Percentiles rank a stretch among this genome's conserved stretches.
phyloP scores from a whole-genome alignment of 2,888 invertebrate species.

The Phasia obesa region DNA sequence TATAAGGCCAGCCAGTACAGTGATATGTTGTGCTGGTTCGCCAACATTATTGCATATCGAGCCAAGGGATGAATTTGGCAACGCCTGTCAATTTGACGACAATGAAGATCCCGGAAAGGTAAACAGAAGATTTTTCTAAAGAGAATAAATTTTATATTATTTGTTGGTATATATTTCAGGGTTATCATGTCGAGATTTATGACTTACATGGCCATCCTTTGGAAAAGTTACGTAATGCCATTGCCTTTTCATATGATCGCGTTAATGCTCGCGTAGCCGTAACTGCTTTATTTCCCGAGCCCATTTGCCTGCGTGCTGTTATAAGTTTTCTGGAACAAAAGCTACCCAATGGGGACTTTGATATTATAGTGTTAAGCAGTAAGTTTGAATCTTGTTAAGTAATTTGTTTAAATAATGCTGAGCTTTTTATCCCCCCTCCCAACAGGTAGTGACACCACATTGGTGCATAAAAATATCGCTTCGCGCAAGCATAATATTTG shows the following conservation, averaged over 20 bases:
- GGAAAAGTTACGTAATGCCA: constrained; percentile 84
- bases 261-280: constrained; percentile 90
- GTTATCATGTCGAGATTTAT: constrained; percentile 85
- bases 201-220: constrained; percentile 85
- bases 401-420: neutral
- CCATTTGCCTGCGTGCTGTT: constrained; percentile 91
- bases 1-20: constrained; percentile 91
- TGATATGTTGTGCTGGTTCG: constrained; percentile 90
- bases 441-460: constrained; percentile 89
- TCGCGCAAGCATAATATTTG: constrained; percentile 93
- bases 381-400: constrained; percentile 79
- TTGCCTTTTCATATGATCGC: constrained; percentile 89
- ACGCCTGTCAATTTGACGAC: constrained; percentile 87
- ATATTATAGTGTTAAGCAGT: constrained; percentile 95
- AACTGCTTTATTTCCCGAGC: constrained; percentile 89
- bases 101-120: constrained; percentile 86
- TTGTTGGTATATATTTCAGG: constrained; percentile 82
- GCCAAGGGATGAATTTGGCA: constrained; percentile 95
- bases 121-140: neutral
- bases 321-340: constrained; percentile 89
- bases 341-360: constrained; percentile 94
- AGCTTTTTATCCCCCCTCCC: neutral
- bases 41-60: constrained; percentile 91
- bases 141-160: neutral
- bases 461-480: constrained; percentile 93